Conservation (phyloP, 2,113 vertebrate genomes). For the Rhynchopsitta pachyrhyncha region DNA sequence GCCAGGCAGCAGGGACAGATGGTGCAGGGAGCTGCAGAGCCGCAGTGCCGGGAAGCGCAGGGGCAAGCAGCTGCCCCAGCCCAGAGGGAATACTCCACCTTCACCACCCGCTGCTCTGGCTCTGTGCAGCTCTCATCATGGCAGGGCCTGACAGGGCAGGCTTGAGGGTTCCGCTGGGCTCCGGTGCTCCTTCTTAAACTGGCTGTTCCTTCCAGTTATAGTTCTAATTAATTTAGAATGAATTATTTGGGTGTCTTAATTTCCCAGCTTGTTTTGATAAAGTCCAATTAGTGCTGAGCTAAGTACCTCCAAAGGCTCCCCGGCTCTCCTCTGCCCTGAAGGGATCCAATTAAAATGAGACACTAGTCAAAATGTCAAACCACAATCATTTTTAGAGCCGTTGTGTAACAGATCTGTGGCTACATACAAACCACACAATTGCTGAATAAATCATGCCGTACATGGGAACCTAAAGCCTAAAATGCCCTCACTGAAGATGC, state of each 20-base stretch:
- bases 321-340: neutral
- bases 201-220: neutral
- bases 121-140: accelerated
- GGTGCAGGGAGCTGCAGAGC: neutral
- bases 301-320: neutral
- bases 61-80: neutral
- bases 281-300: neutral
- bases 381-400: neutral
- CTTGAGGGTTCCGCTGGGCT: neutral
- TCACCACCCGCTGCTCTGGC: neutral
- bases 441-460: neutral
- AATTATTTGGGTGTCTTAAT: neutral
- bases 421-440: neutral
- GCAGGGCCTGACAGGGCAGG: neutral
- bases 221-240: constrained; percentile 1
- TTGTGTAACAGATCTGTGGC: neutral
- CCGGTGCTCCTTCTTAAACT: accelerated
- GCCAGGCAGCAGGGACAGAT: neutral
- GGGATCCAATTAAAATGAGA: neutral
- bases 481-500: neutral
- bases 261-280: neutral
- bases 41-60: neutral
- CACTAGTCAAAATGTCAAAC: constrained; percentile 16
- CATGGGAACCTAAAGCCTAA: neutral
- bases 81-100: accelerated